Base-by-base conservation (phyloP, 2,888 invertebrate species). In the Endomychus coccineus region DNA sequence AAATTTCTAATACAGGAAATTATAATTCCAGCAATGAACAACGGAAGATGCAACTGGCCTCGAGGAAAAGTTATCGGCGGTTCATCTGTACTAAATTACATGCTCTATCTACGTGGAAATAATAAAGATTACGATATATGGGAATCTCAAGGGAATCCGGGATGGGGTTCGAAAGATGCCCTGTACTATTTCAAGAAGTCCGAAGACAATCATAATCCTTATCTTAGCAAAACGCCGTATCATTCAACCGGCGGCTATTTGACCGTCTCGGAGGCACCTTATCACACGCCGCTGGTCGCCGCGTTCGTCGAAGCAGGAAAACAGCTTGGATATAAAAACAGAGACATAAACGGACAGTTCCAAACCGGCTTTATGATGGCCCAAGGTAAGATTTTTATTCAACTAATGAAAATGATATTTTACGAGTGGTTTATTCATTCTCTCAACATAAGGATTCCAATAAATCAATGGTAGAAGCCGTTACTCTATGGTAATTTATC, bases 61-160 rank as follows among this genome's bases (percentile, higher is more conserved):
- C 71, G 95, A 12, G 92, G 94, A 1, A 92, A 91, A 63, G 89
- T 90, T 0, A 71, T 94, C 2, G 94, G 94, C 1, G 94, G 94
- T 0, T 84, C 84, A 9, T 85, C 85, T 19, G 88, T 90, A 0
- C 70, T 92, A 1, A 94, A 94, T 64, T 89, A 88, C 63, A 92
- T 94, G 92, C 68, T 91, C 0, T 94, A 94, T 56, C 67, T 91
- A 3, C 71, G 92, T 36, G 95, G 94, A 0, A 91, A 94, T 60
- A 82, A 78, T 49, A 78, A 75, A 47, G 95, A 95, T 61, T 95
- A 92, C 63, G 89, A 95, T 58, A 68, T 70, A 1, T 95, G 95
- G 95, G 90, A 91, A 56, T 69, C 77, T 0, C 62, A 80, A 40
- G 95, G 92, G 0, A 90, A 90, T 58, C 76, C 79, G 2, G 92